A percentile compares a stretch with the other conserved stretches of the same genome.
These are phyloP conservation scores for Zophobas atratus DNA, from an alignment of 1,140 invertebrate genomes.

Conservation along the genomic window DNA sequence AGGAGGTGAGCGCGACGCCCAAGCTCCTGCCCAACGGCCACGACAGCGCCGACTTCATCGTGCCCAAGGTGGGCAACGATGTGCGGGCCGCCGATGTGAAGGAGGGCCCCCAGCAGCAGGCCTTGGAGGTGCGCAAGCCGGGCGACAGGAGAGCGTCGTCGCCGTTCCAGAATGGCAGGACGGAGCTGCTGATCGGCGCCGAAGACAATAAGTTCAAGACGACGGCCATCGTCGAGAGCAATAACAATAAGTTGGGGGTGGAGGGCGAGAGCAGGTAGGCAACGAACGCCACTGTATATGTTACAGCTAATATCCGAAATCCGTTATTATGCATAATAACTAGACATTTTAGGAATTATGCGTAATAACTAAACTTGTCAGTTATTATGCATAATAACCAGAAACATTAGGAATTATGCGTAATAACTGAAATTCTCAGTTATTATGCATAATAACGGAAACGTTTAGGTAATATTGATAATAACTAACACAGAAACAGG, in stretches of 20 bases:
- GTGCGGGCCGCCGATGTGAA: slow-evolving; percentile 52
- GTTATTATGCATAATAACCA: too few species aligned
- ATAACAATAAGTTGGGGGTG: slow-evolving; percentile 70
- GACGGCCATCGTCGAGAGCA: slow-evolving; percentile 72
- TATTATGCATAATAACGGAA: too few species aligned
- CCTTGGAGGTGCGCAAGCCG: slow-evolving; percentile 59
- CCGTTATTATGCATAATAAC: too few species aligned
- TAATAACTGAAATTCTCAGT: too few species aligned
- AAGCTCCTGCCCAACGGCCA: slow-evolving; percentile 60
- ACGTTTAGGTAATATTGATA: too few species aligned
- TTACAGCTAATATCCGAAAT: too few species aligned
- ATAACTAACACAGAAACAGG: too few species aligned
- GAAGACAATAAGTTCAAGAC: slow-evolving; percentile 74
- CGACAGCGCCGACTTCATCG: slow-evolving; percentile 36
- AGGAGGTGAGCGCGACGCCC: slow-evolving; percentile 50
- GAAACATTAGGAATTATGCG: too few species aligned
- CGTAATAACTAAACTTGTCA: too few species aligned
- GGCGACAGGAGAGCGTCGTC: slow-evolving; percentile 72
- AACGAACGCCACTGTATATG: neutral
- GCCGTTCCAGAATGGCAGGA: slow-evolving; percentile 80
- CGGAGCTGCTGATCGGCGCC: slow-evolving; percentile 80
- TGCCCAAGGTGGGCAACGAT: slow-evolving; percentile 59
- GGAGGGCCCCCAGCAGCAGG: slow-evolving; percentile 54
- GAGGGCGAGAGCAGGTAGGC: slow-evolving; percentile 72
- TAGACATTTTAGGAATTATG: too few species aligned